Percentiles rank a stretch among this genome's conserved stretches.
Evolutionary conservation across 2,888 invertebrate genomes (phyloP).

Genomic region (Ophioninae sp.): DNA sequence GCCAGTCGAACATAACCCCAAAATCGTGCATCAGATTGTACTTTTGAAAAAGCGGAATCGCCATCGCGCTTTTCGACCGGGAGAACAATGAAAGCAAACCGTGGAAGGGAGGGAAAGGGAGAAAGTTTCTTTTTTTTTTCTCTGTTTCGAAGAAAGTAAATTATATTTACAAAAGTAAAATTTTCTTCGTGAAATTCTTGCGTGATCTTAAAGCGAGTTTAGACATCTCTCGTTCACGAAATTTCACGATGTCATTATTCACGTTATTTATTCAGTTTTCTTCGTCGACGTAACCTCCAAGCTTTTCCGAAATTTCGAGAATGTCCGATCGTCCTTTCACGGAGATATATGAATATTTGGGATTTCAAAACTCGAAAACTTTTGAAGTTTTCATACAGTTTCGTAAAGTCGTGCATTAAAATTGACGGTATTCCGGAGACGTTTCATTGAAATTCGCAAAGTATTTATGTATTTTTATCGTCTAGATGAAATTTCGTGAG

Average conservation of each 20-base stretch:
- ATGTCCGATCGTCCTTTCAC: not conserved
- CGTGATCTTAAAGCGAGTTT: not conserved
- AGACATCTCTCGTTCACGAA: not conserved
- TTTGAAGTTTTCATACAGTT: not conserved
- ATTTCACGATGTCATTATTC: not conserved
- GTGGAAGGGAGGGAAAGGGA: not conserved
- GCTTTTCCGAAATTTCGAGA: not conserved
- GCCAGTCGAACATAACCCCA: conserved; percentile 64
- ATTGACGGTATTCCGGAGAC: not conserved
- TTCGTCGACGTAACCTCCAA: not conserved
- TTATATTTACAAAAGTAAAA: not conserved
- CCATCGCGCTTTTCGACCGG: not conserved
- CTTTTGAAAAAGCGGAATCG: conserved; percentile 58
- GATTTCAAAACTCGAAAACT: not conserved
- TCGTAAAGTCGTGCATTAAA: not conserved
- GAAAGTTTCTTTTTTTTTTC: not conserved
- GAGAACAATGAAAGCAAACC: not conserved
- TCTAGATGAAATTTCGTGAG: not conserved
- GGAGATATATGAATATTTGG: not conserved
- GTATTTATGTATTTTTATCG: not conserved
- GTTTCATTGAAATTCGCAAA: not conserved
- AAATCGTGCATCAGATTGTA: conserved; percentile 71
- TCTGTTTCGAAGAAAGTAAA: not conserved
- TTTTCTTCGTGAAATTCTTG: not conserved
- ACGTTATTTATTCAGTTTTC: not conserved